Evolutionary conservation across 2,797 vertebrate genomes (phyloP).

Genomic region (Diceros bicornis): DNA sequence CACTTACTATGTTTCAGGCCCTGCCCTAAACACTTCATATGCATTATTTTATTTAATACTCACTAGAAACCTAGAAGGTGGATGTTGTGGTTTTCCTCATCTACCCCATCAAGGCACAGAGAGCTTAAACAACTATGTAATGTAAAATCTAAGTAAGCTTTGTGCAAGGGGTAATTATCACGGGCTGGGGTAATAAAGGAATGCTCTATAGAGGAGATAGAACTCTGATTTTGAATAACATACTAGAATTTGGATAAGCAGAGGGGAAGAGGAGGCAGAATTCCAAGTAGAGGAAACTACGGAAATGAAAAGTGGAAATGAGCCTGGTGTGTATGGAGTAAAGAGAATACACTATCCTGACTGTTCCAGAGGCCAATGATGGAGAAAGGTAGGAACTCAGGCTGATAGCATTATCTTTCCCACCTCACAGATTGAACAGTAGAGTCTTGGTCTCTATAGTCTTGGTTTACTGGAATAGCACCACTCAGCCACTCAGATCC

Average conservation of each 20-base stretch:
- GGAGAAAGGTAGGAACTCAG: not conserved
- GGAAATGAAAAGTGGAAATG: constrained; percentile 8
- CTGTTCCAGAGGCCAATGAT: not conserved
- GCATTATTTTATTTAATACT: not conserved
- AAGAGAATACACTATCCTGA: not conserved
- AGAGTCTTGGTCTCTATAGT: not conserved
- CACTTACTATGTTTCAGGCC: not conserved
- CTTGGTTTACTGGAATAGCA: not conserved
- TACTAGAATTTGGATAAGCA: constrained; percentile 4
- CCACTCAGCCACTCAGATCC: not conserved
- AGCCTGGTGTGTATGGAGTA: not conserved
- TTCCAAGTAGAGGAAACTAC: constrained; percentile 15
- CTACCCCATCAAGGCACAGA: not conserved
- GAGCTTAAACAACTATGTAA: not conserved
- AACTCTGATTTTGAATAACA: constrained; percentile 40
- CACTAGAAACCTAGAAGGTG: not conserved
- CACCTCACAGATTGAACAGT: not conserved
- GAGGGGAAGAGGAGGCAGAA: not conserved
- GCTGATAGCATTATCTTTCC: not conserved
- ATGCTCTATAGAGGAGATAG: not conserved
- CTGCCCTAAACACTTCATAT: not conserved
- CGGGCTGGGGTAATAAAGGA: not conserved
- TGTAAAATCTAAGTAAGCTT: constrained; percentile 1
- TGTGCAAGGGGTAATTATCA: not conserved
- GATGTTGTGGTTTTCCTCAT: not conserved